Base-by-base conservation (phyloP, 2,888 invertebrate genomes). In the Gnatocerus cornutus region DNA sequence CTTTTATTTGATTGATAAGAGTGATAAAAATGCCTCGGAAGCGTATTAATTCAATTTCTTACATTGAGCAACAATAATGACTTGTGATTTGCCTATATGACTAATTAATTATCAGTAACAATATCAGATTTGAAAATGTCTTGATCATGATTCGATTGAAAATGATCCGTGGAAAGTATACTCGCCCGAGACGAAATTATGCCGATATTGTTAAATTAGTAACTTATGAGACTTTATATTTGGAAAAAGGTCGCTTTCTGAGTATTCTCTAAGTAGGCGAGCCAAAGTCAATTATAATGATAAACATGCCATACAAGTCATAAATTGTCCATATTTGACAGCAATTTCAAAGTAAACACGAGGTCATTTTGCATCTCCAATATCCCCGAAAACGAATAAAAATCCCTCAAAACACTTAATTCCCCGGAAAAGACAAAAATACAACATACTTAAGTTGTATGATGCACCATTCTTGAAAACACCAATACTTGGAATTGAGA, bases 401-500 rank as follows among this genome's bases (percentile, higher is more conserved):
- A 67, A 12, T 37, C 33, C 39, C 14, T 29, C 0, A 56, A 59
- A 43, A 41, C 10, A 4, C 37, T 13, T 45, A 48, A 33, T 62
- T 68, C 46, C 10, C 12, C 9, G 9, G n/a, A 67, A 68, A 56
- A 55, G 73, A 64, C 77, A 73, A 69, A 77, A 78, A 79, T 77
- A 80, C 74, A 79, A 78, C 78, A 76, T 79, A 79, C 78, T 78
- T 77, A 76, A 72, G 74, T 76, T 75, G 79, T 79, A 73, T 80
- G 80, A 82, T 80, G 79, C 78, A 81, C 81, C 80, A 81, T 83
- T 81, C 80, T 79, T 77, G 78, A 80, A 79, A 82, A 78, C 74
- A 77, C 75, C 71, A 83, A 81, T 83, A 81, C 82, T 80, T 72
- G 81, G 84, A 84, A 84, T 78, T 80, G 76, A 77, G 78, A 79